Evolutionary conservation across 2,113 vertebrate genomes (phyloP).

Genomic region (Nicator chloris): DNA sequence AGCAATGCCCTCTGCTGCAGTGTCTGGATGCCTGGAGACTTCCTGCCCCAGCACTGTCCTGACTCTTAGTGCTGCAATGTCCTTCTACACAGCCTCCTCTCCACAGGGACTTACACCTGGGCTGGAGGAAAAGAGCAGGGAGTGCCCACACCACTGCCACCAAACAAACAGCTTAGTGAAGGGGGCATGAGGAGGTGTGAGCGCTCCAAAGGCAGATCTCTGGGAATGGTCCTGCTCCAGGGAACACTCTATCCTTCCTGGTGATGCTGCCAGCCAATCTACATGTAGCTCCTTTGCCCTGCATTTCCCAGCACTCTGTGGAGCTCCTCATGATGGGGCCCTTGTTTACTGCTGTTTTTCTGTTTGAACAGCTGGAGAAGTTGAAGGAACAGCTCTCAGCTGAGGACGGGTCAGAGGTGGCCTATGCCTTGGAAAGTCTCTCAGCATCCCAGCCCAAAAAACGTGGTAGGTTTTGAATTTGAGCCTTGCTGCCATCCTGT

Average conservation of each 20-base stretch:
- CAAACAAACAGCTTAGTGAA: neutral
- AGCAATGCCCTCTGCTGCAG: neutral
- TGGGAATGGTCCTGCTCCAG: neutral
- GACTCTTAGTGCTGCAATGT: neutral
- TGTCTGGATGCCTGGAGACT: neutral
- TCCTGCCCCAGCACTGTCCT: neutral
- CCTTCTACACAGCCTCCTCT: neutral
- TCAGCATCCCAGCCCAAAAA: constrained; percentile 57
- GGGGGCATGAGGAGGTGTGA: neutral
- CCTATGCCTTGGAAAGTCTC: constrained; percentile 26
- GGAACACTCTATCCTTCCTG: neutral
- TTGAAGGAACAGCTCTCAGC: constrained; percentile 51
- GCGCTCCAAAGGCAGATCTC: neutral
- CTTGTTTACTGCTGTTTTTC: constrained; percentile 6
- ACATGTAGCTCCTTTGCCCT: neutral
- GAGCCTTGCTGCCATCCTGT: neutral
- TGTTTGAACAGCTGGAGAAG: constrained; percentile 60
- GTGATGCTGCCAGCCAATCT: neutral
- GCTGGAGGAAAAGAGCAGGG: neutral
- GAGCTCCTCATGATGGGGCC: neutral
- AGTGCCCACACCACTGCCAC: neutral
- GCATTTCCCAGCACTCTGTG: neutral
- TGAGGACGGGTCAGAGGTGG: constrained; percentile 29
- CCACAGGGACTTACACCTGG: neutral
- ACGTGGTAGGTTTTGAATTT: constrained; percentile 41